These are phyloP conservation scores for Zhuqinia jingwanae DNA, from an alignment of 2,888 invertebrate genomes.

Conservation along the genomic window DNA sequence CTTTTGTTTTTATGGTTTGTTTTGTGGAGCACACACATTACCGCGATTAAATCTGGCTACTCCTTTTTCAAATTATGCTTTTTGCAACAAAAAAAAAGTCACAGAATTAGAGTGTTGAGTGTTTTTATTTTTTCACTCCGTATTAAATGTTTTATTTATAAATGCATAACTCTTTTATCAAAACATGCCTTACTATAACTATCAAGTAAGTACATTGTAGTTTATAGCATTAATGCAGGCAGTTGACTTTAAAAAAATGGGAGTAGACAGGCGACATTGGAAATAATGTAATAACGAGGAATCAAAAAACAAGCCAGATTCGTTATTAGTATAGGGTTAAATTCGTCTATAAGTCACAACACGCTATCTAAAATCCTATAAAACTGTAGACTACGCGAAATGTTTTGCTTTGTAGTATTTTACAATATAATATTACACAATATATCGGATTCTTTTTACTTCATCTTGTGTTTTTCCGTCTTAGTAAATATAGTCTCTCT, in stretches of 20 bases:
- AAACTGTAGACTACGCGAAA: too few relatives aligned
- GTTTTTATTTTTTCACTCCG: too few relatives aligned
- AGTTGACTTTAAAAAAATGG: neutral
- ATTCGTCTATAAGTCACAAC: constrained; percentile 5
- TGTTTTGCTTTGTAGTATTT: too few relatives aligned
- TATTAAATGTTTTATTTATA: too few relatives aligned
- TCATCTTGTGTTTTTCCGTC: neutral
- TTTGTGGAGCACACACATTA: neutral
- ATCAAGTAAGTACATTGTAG: neutral
- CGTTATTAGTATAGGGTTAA: neutral
- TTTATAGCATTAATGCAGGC: neutral
- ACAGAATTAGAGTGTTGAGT: too few relatives aligned
- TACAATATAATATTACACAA: too few relatives aligned
- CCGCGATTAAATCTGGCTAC: neutral
- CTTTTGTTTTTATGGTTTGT: neutral
- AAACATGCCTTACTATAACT: too few relatives aligned
- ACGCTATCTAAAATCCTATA: too few relatives aligned
- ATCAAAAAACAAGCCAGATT: constrained; percentile 14
- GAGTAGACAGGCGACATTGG: constrained; percentile 5
- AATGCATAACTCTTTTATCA: too few relatives aligned
- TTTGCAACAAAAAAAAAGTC: too few relatives aligned
- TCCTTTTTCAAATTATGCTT: neutral
- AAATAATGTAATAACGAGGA: constrained; percentile 2
- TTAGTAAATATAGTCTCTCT: constrained; percentile 3
- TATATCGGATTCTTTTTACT: neutral